These are phyloP conservation scores for Tiphia femorata DNA, from an alignment of 2,888 invertebrate genomes.

Conservation along the genomic window DNA sequence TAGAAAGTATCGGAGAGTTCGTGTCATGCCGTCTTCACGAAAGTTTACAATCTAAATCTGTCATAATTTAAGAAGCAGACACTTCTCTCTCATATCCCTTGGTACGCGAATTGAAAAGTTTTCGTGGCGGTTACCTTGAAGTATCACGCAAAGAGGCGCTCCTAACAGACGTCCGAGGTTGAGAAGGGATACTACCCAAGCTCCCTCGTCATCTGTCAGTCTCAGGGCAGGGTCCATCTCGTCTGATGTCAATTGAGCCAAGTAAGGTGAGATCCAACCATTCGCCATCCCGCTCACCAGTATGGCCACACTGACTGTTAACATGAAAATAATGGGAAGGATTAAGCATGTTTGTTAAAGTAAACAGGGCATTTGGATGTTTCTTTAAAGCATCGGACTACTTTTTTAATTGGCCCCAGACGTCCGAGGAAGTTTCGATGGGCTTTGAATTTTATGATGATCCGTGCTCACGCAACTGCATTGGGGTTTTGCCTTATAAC, in stretches of 20 bases:
- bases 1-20: no score
- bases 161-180: slow-evolving; percentile 60
- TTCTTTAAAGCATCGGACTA: no score
- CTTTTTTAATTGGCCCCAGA: no score
- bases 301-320: slow-evolving; percentile 53
- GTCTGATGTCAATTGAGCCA: slow-evolving; percentile 58
- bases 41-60: no score
- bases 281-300: slow-evolving; percentile 58
- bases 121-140: slow-evolving; percentile 59
- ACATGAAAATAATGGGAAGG: background rate
- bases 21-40: background rate
- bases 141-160: slow-evolving; percentile 52
- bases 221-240: slow-evolving; percentile 40
- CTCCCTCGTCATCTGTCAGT: slow-evolving; percentile 55
- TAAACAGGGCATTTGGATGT: background rate
- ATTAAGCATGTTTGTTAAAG: background rate
- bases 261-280: slow-evolving; percentile 65
- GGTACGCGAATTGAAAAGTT: no score
- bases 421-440: no score
- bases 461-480: no score
- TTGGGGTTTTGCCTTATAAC: no score
- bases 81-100: no score
- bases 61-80: no score
- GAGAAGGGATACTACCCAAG: slow-evolving; percentile 63
- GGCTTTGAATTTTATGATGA: no score